Percentiles rank a stretch among this genome's conserved stretches.
phyloP scores from a whole-genome alignment of 2,888 invertebrate species.

The Troides helena region DNA sequence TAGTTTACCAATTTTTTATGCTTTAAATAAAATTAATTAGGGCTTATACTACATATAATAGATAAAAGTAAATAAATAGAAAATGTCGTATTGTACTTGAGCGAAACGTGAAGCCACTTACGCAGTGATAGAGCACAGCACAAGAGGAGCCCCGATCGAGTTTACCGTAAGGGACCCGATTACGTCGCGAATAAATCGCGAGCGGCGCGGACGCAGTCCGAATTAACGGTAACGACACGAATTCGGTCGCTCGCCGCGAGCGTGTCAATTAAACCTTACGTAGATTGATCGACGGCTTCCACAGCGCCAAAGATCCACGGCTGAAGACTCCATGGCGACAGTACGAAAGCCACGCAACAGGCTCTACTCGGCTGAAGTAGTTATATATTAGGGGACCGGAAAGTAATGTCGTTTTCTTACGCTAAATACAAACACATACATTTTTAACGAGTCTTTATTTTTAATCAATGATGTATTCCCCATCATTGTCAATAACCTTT shows the following conservation, averaged over 20 bases:
- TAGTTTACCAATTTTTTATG: too few relatives aligned
- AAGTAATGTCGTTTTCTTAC: too few relatives aligned
- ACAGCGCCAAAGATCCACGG: not conserved
- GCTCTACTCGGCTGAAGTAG: not conserved
- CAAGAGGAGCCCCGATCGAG: slow-evolving; percentile 44
- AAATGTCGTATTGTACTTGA: not conserved
- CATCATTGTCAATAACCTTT: too few relatives aligned
- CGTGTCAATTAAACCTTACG: slow-evolving; percentile 40
- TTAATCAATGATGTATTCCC: too few relatives aligned
- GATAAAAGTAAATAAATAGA: too few relatives aligned
- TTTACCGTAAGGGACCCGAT: slow-evolving; percentile 70
- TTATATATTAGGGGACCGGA: slow-evolving; percentile 5
- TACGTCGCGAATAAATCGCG: slow-evolving; percentile 71
- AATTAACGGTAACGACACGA: slow-evolving; percentile 69
- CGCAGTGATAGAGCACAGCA: slow-evolving; percentile 4
- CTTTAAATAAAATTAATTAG: too few relatives aligned
- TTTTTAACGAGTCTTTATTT: too few relatives aligned
- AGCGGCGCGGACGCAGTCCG: slow-evolving; percentile 41
- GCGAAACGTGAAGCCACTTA: not conserved
- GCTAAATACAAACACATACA: too few relatives aligned
- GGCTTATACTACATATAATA: too few relatives aligned
- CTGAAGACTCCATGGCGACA: not conserved
- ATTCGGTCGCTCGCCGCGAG: slow-evolving; percentile 50
- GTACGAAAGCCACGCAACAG: not conserved
- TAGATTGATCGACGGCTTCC: slow-evolving; percentile 36